A percentile compares a stretch with the other conserved stretches of the same genome.
Evolutionary conservation across 2,797 vertebrate genomes (phyloP).

Genomic region (Xyrichtys novacula): DNA sequence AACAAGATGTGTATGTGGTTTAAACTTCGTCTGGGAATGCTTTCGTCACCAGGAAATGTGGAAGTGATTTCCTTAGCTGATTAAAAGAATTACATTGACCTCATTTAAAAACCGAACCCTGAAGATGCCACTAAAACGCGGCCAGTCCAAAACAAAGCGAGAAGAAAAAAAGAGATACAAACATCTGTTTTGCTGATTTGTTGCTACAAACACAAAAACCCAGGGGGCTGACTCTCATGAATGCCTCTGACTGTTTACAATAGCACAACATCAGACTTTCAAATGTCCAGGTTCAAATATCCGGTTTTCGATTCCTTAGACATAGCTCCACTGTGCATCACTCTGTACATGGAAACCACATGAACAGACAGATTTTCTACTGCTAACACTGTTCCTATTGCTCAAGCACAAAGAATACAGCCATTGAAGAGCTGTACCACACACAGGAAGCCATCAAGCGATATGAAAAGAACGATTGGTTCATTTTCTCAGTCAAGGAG

Average conservation of each 20-base stretch:
- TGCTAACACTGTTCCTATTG: slow-evolving; percentile 50
- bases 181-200: slow-evolving; percentile 59
- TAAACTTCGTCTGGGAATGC: slow-evolving; percentile 10
- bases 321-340: slow-evolving; percentile 24
- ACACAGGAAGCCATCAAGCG: slow-evolving; percentile 21
- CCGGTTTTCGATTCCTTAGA: slow-evolving; percentile 35
- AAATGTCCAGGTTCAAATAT: slow-evolving; percentile 58
- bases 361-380: slow-evolving; percentile 29
- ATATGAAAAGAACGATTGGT: slow-evolving; percentile 25
- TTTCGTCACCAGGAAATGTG: slow-evolving; percentile 32
- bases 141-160: not conserved
- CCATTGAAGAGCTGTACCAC: slow-evolving; percentile 47
- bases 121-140: slow-evolving; percentile 50
- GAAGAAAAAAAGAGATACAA: slow-evolving; percentile 6
- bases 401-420: slow-evolving; percentile 57
- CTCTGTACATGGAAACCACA: slow-evolving; percentile 39
- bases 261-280: slow-evolving; percentile 57
- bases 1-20: slow-evolving; percentile 33
- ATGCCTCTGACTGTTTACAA: slow-evolving; percentile 50
- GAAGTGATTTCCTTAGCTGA: slow-evolving; percentile 35
- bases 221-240: slow-evolving; percentile 47
- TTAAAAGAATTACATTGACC: slow-evolving; percentile 20
- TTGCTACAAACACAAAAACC: slow-evolving; percentile 45
- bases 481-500: slow-evolving; percentile 25
- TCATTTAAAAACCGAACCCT: slow-evolving; percentile 32